Base-by-base conservation (phyloP, 2,888 invertebrate species). In the Ectemnius continuus region DNA sequence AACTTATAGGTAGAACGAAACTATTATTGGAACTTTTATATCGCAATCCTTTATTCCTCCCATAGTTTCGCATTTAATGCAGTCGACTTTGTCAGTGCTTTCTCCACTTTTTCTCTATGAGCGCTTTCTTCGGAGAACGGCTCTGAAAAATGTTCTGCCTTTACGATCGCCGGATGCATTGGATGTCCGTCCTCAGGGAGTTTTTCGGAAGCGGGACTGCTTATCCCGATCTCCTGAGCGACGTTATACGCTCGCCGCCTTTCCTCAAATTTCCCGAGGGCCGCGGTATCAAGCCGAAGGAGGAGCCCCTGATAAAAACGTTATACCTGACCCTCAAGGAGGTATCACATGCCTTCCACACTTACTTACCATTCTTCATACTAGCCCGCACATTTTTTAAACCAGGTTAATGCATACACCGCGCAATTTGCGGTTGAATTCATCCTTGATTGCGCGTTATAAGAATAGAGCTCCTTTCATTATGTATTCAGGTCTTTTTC, bases 151-250 rank as follows among this genome's bases (percentile, higher is more conserved):
- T 52, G 14, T 52, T 52, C 52, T 14, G 16, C n/a, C 52, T 52
- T 52, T 52, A 52, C 52, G 52, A 52, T 16, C 26, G 16, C 20
- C 18, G 45, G 28, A 61, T 48, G 20, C 20, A 48, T 66, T 16
- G 6, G 6, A 6, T 36, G n/a, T 58, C 64, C 67, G 16, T 67
- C 67, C 58, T 36, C 85, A 91, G 93, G 79, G 94, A 96, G 45
- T 97, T 97, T 90, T 97, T 97, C 89, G 97, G 96, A 26, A 95
- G 95, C 0, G 92, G 93, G 59, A 97, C 96, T 84, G 97, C 97
- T 0, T 97, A 96, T 91, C 95, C 95, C 0, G 95, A 96, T 89
- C 89, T 96, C 4, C 91, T 96, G 36, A 94, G 95, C 86, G 93
- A 93, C 78, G 91, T 94, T 47, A 92, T 93, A 73, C 93, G 94